These are phyloP conservation scores for Neoscelio sp. DNA, from an alignment of 2,888 invertebrate species.

Conservation along the genomic window DNA sequence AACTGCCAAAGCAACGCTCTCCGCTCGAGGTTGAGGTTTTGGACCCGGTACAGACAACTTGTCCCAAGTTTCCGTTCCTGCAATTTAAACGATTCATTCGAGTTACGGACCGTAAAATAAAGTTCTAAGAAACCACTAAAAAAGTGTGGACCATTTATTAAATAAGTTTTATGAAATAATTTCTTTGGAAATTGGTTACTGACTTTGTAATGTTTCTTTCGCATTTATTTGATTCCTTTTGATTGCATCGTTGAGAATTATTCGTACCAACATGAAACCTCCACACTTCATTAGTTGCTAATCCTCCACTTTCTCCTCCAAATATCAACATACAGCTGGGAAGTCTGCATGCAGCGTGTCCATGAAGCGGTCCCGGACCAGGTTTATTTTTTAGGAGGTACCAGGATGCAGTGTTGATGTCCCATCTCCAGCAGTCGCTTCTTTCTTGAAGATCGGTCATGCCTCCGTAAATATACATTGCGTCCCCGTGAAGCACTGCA, in stretches of 20 bases:
- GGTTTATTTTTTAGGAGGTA: slow-evolving; percentile 86
- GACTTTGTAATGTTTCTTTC: too few relatives aligned
- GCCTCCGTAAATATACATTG: slow-evolving; percentile 95
- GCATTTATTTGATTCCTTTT: too few relatives aligned
- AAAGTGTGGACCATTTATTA: background rate
- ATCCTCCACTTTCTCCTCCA: slow-evolving; percentile 90
- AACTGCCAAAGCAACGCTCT: slow-evolving; percentile 87
- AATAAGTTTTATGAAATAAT: too few relatives aligned
- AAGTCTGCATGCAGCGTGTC: slow-evolving; percentile 91
- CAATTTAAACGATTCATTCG: slow-evolving; percentile 7
- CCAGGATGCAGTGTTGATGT: slow-evolving; percentile 87
- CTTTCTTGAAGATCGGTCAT: slow-evolving; percentile 93
- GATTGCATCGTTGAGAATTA: too few relatives aligned
- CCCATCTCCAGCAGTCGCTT: slow-evolving; percentile 92
- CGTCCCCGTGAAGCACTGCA: slow-evolving; percentile 89
- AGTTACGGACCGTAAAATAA: background rate
- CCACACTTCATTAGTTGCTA: slow-evolving; percentile 91
- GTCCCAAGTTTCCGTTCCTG: slow-evolving; percentile 91
- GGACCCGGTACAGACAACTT: slow-evolving; percentile 86
- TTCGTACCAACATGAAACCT: slow-evolving; percentile 91
- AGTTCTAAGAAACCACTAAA: background rate
- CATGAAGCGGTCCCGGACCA: slow-evolving; percentile 89
- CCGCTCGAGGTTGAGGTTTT: slow-evolving; percentile 88
- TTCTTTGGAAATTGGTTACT: too few relatives aligned
- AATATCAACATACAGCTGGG: slow-evolving; percentile 91